These are phyloP conservation scores for Oryctes rhinoceros DNA, from an alignment of 1,140 invertebrate genomes.

Conservation along the genomic window DNA sequence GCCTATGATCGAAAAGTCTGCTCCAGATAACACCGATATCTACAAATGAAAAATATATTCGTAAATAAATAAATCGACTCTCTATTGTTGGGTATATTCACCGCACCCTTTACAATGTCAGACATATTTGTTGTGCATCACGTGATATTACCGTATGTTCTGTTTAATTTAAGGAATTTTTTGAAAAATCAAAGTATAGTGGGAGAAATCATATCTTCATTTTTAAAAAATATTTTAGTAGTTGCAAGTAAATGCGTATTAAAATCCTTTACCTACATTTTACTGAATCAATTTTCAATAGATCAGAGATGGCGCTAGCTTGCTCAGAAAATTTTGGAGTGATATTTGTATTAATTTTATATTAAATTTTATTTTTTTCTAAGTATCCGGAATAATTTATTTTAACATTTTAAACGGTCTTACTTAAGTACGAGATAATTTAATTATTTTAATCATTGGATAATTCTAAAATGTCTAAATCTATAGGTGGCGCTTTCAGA, in stretches of 20 bases:
- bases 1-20: constrained; percentile 84
- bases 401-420: no score
- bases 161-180: neutral
- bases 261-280: no score
- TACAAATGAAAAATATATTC: constrained; percentile 58
- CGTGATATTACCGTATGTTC: neutral
- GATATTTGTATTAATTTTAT: neutral
- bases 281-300: no score
- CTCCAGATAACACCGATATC: constrained; percentile 84
- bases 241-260: neutral
- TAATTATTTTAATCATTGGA: neutral
- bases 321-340: neutral
- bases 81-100: constrained; percentile 34
- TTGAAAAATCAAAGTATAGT: no score
- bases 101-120: constrained; percentile 49
- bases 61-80: constrained; percentile 38
- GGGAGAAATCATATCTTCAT: neutral
- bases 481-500: neutral
- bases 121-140: constrained; percentile 46
- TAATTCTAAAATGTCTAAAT: neutral
- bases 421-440: neutral
- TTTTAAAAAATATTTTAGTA: neutral
- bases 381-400: constrained; percentile 1
- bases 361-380: neutral
- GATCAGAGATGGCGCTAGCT: no score